Evolutionary conservation across 2,797 vertebrate genomes (phyloP).

Genomic region (Alectoris magna): DNA sequence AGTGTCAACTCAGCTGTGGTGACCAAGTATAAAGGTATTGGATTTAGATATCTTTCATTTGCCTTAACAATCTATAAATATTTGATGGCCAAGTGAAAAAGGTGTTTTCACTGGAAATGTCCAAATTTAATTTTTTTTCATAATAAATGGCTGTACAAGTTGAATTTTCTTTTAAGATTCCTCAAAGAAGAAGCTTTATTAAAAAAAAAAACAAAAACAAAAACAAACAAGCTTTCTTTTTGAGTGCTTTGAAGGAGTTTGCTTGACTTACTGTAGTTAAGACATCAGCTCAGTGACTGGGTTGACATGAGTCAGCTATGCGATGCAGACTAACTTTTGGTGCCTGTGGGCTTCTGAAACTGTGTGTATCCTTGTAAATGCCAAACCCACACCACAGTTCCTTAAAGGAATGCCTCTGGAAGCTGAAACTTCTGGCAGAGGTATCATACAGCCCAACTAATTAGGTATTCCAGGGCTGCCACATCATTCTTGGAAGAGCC

Average conservation of each 20-base stretch:
- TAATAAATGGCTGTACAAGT: not conserved
- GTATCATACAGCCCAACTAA: conserved; percentile 56
- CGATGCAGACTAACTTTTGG: conserved; percentile 63
- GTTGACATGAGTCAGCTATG: conserved; percentile 66
- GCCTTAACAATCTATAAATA: not conserved
- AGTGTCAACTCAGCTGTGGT: conserved; percentile 92
- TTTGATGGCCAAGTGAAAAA: not conserved
- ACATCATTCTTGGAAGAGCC: conserved; percentile 70
- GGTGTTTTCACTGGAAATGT: not conserved
- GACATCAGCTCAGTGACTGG: conserved; percentile 43
- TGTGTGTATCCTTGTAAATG: conserved; percentile 58
- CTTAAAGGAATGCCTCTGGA: conserved; percentile 72
- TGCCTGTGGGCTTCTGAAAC: conserved; percentile 70
- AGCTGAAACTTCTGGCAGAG: conserved; percentile 63
- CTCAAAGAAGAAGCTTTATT: not conserved
- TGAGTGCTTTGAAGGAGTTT: conserved; percentile 57
- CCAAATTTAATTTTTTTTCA: conserved; percentile 12
- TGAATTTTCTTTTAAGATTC: conserved; percentile 25
- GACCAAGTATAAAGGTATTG: conserved; percentile 94
- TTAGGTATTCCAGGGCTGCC: conserved; percentile 65
- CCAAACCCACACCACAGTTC: conserved; percentile 65
- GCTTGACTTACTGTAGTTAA: conserved; percentile 56
- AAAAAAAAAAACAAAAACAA: conserved; percentile 20
- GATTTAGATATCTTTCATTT: conserved; percentile 28
- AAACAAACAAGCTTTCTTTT: conserved; percentile 42